Percentiles rank a stretch among this genome's conserved stretches.
These are phyloP conservation scores for Eumacrocentrus americanus DNA, from an alignment of 2,888 invertebrate species.

Conservation along the genomic window DNA sequence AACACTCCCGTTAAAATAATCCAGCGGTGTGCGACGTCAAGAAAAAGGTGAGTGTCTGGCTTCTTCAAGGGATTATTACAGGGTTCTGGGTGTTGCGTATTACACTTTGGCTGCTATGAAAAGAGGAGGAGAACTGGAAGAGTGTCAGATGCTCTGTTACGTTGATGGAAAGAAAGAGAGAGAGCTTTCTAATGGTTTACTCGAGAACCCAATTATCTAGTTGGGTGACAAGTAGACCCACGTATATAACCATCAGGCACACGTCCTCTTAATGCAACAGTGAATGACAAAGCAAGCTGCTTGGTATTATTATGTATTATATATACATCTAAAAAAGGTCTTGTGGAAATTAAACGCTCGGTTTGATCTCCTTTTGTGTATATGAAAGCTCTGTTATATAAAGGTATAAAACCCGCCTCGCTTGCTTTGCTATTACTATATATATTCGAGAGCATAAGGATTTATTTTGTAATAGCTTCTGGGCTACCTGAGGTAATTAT, in stretches of 20 bases:
- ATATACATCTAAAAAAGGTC: not conserved
- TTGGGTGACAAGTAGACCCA: slow-evolving; percentile 15
- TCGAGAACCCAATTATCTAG: slow-evolving; percentile 22
- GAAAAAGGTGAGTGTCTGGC: slow-evolving; percentile 4
- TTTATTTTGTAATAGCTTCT: not conserved
- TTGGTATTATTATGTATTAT: not conserved
- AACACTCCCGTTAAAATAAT: slow-evolving; percentile 47
- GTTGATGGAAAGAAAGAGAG: not conserved
- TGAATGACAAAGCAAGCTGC: too few relatives aligned
- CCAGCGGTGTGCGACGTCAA: slow-evolving; percentile 30
- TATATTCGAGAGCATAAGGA: not conserved
- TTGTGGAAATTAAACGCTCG: slow-evolving; percentile 16
- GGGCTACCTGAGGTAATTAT: slow-evolving; percentile 4
- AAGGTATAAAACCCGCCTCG: too few relatives aligned
- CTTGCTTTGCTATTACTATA: not conserved
- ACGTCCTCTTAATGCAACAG: too few relatives aligned
- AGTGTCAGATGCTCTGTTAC: not conserved
- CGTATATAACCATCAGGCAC: not conserved
- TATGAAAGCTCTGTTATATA: too few relatives aligned
- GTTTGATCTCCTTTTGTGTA: slow-evolving; percentile 5
- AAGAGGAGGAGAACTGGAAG: not conserved
- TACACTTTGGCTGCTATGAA: slow-evolving; percentile 19
- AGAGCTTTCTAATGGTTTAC: slow-evolving; percentile 6
- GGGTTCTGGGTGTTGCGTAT: slow-evolving; percentile 16
- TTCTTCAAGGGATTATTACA: slow-evolving; percentile 21